Percentiles rank a stretch among this genome's conserved stretches.
Conservation (phyloP, 2,888 invertebrate genomes). For the Serripes groenlandicus region DNA sequence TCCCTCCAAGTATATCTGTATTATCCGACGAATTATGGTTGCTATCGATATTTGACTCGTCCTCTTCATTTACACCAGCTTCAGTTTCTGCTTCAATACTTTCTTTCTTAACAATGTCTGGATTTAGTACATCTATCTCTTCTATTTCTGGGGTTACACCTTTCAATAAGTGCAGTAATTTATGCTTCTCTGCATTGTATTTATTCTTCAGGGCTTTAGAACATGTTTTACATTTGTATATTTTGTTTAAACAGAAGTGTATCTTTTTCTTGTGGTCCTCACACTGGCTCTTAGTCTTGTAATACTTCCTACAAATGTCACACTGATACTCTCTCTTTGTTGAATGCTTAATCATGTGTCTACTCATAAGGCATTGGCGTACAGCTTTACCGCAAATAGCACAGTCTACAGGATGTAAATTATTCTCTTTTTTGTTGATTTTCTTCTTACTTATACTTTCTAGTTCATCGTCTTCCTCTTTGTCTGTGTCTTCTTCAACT, state of each 20-base stretch:
- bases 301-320: constrained; percentile 29
- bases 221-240: constrained; percentile 34
- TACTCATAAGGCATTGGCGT: constrained; percentile 16
- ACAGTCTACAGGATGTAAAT: too few species aligned
- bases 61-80: not conserved
- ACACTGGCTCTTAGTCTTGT: constrained; percentile 37
- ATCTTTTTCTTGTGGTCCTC: constrained; percentile 40
- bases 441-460: too few species aligned
- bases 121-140: not conserved
- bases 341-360: constrained; percentile 40
- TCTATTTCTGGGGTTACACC: constrained; percentile 1
- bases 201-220: not conserved
- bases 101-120: not conserved
- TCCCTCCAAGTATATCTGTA: not conserved
- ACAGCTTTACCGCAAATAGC: constrained; percentile 34
- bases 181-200: constrained; percentile 5
- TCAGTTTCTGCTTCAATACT: not conserved
- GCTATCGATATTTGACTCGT: not conserved
- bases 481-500: not conserved
- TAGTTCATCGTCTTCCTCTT: too few species aligned
- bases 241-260: constrained; percentile 12
- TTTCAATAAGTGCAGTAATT: constrained; percentile 10
- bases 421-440: too few species aligned
- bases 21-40: not conserved
- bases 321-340: constrained; percentile 21